A percentile compares a stretch with the other conserved stretches of the same genome.
Conservation (phyloP, 2,797 vertebrate species). For the Rhinatrema bivittatum region DNA sequence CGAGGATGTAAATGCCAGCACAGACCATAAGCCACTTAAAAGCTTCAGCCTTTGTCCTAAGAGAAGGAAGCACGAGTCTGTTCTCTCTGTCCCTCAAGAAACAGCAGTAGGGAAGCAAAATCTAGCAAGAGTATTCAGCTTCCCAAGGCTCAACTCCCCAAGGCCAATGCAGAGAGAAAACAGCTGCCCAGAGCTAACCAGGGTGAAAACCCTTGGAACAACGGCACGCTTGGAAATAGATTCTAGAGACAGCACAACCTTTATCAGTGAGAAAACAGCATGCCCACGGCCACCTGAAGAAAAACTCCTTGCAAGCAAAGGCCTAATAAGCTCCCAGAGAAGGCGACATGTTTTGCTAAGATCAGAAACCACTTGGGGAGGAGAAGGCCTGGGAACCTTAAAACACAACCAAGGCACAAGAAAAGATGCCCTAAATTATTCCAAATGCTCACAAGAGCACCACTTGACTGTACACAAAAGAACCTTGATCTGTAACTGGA, state of each 20-base stretch:
- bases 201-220: slow-evolving; percentile 9
- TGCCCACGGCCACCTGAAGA: slow-evolving; percentile 13
- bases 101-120: slow-evolving; percentile 4
- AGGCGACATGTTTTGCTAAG: not conserved
- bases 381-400: slow-evolving; percentile 8
- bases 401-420: not conserved
- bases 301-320: slow-evolving; percentile 13
- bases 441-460: slow-evolving; percentile 8
- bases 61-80: not conserved
- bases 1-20: slow-evolving; percentile 1
- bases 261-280: not conserved
- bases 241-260: not conserved
- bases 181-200: slow-evolving; percentile 45
- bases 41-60: not conserved
- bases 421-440: not conserved
- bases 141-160: slow-evolving; percentile 46
- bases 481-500: slow-evolving; percentile 67
- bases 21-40: not conserved
- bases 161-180: slow-evolving; percentile 48
- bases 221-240: not conserved
- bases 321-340: not conserved
- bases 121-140: slow-evolving; percentile 34
- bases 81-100: not conserved
- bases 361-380: not conserved
- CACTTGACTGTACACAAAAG: slow-evolving; percentile 41